Evolutionary conservation across 2,797 vertebrate genomes (phyloP).

Genomic region (Meda fulgida): DNA sequence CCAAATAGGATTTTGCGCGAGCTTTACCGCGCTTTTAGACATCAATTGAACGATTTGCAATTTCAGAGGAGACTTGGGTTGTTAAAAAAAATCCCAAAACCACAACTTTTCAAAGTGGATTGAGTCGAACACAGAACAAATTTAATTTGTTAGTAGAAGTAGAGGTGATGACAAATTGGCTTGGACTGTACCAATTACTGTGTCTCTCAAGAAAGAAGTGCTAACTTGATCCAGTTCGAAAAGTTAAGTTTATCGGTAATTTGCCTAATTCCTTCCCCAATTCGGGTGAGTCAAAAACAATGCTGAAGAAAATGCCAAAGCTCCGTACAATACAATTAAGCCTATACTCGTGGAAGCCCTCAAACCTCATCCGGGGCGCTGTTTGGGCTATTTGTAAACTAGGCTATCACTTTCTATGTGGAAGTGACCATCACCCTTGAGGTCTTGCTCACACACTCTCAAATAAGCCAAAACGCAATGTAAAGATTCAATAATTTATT

Average conservation of each 20-base stretch:
- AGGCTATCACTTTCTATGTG: not conserved
- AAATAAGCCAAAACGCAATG: slow-evolving; percentile 6
- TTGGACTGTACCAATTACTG: slow-evolving; percentile 30
- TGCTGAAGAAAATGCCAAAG: not conserved
- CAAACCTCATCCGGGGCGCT: slow-evolving; percentile 38
- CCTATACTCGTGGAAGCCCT: slow-evolving; percentile 3
- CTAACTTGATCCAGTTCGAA: slow-evolving; percentile 8
- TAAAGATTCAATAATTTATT: not conserved
- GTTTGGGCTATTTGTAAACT: slow-evolving; percentile 31
- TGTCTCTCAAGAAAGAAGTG: slow-evolving; percentile 29
- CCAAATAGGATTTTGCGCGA: not conserved
- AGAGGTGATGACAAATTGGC: slow-evolving; percentile 46
- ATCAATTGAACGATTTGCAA: not conserved
- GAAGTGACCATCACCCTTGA: slow-evolving; percentile 51
- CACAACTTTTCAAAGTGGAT: not conserved
- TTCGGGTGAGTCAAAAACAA: slow-evolving; percentile 1
- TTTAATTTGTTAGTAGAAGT: slow-evolving; percentile 11
- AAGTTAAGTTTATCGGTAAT: not conserved
- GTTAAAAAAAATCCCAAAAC: not conserved
- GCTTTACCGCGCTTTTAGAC: not conserved
- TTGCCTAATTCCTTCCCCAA: not conserved
- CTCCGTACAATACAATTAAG: slow-evolving; percentile 8
- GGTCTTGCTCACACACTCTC: slow-evolving; percentile 32
- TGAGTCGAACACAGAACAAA: slow-evolving; percentile 6
- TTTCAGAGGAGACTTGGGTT: not conserved